These are phyloP conservation scores for Nothobranchius kuhntae DNA, from an alignment of 2,113 vertebrate genomes.

Conservation along the genomic window DNA sequence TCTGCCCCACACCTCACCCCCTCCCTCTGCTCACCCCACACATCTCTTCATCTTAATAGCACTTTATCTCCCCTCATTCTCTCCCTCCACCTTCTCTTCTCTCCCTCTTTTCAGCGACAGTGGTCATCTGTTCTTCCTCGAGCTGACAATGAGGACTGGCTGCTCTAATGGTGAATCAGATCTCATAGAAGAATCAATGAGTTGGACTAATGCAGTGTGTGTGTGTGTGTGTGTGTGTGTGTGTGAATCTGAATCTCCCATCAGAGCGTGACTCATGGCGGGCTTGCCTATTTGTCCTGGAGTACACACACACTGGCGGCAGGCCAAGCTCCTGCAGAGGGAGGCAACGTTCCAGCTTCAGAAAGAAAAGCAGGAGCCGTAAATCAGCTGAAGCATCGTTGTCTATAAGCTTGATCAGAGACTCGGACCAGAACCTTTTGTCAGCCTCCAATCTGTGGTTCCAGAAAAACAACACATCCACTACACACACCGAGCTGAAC, in stretches of 20 bases:
- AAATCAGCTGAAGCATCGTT: slow-evolving; percentile 44
- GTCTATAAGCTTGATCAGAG: slow-evolving; percentile 45
- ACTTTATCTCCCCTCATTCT: slow-evolving; percentile 52
- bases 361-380: not conserved
- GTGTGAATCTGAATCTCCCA: slow-evolving; percentile 22
- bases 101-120: slow-evolving; percentile 18
- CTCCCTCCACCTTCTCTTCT: slow-evolving; percentile 10
- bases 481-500: not conserved
- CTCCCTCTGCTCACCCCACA: not conserved
- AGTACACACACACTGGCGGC: slow-evolving; percentile 26
- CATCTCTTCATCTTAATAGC: slow-evolving; percentile 69
- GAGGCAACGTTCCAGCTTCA: slow-evolving; percentile 27
- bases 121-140: slow-evolving; percentile 26
- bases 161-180: slow-evolving; percentile 38
- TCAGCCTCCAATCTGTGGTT: slow-evolving; percentile 7
- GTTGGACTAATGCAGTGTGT: slow-evolving; percentile 26
- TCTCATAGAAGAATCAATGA: slow-evolving; percentile 55
- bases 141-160: slow-evolving; percentile 17
- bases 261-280: slow-evolving; percentile 51
- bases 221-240: slow-evolving; percentile 12
- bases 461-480: slow-evolving; percentile 2
- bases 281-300: slow-evolving; percentile 44
- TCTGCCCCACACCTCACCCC: not conserved
- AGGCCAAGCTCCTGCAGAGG: slow-evolving; percentile 19
- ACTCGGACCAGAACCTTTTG: slow-evolving; percentile 11